Base-by-base conservation (phyloP, 2,888 invertebrate genomes). In the Polydrusus cervinus region DNA sequence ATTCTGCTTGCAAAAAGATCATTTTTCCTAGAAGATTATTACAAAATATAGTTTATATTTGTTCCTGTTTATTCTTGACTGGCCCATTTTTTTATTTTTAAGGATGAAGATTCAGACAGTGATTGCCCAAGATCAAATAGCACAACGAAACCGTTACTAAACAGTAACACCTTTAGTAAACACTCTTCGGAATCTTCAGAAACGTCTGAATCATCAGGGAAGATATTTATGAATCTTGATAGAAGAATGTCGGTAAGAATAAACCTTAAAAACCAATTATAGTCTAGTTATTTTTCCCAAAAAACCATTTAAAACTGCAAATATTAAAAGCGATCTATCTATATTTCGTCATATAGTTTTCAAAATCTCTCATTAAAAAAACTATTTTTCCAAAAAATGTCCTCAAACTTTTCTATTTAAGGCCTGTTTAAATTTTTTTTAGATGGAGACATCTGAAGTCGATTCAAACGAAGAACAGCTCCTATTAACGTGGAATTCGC, bases 401-500 rank as follows among this genome's bases (percentile, higher is more conserved):
- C n/a, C n/a, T n/a, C n/a, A n/a, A n/a, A n/a, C n/a, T n/a, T n/a
- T n/a, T n/a, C n/a, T n/a, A n/a, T n/a, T n/a, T n/a, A n/a, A n/a
- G n/a, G n/a, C n/a, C n/a, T n/a, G n/a, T n/a, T n/a, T n/a, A n/a
- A n/a, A n/a, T 25, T 60, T 1, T 40, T 75, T 74, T 43, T 74
- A 53, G 78, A 53, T 78, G 0, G 78, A 77, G 13, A 45, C 70
- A 11, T 81, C 82, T 13, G 76, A 74, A 55, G 9, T 57, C 10
- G 82, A 82, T 30, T 80, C 82, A 8, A 81, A 79, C 18, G 85
- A 85, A 75, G 84, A 85, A 49, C 90, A 91, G 81, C 88, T 89
- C 76, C 85, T 91, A 49, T 87, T 91, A 55, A 89, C 90, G 25
- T 91, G 91, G 91, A 90, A 90, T 40, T 81, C 84, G 7, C 84